phyloP scores from a whole-genome alignment of 2,888 invertebrate genomes.

The Azorinus chamasolen region DNA sequence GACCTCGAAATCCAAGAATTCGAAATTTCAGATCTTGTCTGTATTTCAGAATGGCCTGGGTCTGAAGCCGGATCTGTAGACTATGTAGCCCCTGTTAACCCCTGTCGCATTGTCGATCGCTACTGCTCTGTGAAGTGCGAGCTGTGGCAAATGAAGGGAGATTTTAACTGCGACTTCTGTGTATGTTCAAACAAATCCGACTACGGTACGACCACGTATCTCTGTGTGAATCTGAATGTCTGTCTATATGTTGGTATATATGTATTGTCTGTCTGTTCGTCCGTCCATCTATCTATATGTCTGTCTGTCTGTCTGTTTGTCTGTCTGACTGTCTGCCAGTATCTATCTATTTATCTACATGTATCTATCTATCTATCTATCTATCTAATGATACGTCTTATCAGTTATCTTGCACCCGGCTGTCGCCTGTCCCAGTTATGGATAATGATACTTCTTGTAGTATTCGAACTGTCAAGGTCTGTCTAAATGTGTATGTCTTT shows the following conservation, averaged over 20 bases:
- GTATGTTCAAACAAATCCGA: slow-evolving; percentile 42
- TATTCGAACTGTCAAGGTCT: too few species aligned
- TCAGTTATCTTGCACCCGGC: too few species aligned
- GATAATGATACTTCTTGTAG: too few species aligned
- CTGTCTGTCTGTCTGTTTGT: background rate
- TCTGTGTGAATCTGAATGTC: background rate
- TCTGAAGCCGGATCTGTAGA: slow-evolving; percentile 29
- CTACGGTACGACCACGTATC: slow-evolving; percentile 41
- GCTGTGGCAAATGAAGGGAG: slow-evolving; percentile 47
- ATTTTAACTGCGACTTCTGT: slow-evolving; percentile 56
- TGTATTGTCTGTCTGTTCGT: too few species aligned
- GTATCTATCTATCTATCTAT: background rate
- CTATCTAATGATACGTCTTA: too few species aligned
- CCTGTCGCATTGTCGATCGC: slow-evolving; percentile 59
- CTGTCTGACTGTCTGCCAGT: background rate
- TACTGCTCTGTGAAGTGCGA: slow-evolving; percentile 61
- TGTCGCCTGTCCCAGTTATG: too few species aligned
- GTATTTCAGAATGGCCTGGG: background rate
- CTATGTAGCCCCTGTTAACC: slow-evolving; percentile 56
- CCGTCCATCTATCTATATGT: too few species aligned
- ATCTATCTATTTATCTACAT: background rate
- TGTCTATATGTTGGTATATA: too few species aligned
- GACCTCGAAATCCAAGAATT: too few species aligned
- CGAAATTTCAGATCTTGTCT: too few species aligned
- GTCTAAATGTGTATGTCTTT: too few species aligned